Percentiles rank a stretch among this genome's conserved stretches.
Evolutionary conservation across 2,888 invertebrate genomes (phyloP).

Genomic region (Chaetogeoica ovagalla): DNA sequence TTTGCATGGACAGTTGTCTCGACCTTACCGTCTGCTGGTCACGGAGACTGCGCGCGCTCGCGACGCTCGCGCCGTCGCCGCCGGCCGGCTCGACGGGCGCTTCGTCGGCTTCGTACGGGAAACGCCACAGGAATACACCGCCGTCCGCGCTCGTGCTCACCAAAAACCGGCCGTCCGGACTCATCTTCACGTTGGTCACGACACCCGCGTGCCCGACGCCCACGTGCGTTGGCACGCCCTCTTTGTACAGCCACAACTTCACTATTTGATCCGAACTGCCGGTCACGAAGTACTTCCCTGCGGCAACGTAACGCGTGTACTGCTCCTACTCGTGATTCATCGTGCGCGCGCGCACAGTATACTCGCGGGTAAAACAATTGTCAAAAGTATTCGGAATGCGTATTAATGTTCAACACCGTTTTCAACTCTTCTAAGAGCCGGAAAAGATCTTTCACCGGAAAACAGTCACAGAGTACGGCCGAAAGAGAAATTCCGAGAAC

Average conservation of each 20-base stretch:
- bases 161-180: conserved; percentile 73
- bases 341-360: too few relatives aligned
- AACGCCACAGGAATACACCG: conserved; percentile 76
- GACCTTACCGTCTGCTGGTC: conserved; percentile 22
- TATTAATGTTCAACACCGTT: too few relatives aligned
- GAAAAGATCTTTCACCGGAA: too few relatives aligned
- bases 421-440: too few relatives aligned
- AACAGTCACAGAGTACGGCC: too few relatives aligned
- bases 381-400: too few relatives aligned
- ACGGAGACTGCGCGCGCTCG: background rate
- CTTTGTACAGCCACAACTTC: conserved; percentile 87
- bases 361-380: too few relatives aligned
- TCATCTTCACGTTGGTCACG: conserved; percentile 75
- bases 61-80: background rate
- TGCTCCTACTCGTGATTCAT: too few relatives aligned
- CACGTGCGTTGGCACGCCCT: conserved; percentile 73
- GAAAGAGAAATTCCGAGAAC: too few relatives aligned
- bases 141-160: conserved; percentile 83
- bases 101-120: conserved; percentile 62
- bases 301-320: conserved; percentile 56
- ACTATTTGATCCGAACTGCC: conserved; percentile 86
- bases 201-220: conserved; percentile 84
- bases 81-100: background rate
- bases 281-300: conserved; percentile 78
- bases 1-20: conserved; percentile 27